These are phyloP conservation scores for Sinella curviseta DNA, from an alignment of 1,140 invertebrate species.

Conservation along the genomic window DNA sequence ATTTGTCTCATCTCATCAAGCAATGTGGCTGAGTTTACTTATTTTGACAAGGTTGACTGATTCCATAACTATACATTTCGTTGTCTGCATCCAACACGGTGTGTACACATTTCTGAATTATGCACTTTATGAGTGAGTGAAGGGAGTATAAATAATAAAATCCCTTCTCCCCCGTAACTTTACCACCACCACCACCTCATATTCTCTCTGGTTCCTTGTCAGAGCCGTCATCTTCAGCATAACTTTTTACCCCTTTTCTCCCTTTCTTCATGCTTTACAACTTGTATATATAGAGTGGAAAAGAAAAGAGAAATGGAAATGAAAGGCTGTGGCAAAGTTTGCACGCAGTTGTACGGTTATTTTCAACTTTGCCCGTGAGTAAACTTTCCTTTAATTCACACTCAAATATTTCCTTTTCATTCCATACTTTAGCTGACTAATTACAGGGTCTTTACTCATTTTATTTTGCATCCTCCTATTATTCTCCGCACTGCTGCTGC, in stretches of 20 bases:
- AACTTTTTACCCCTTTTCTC: conserved; percentile 12
- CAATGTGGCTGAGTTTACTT: background rate
- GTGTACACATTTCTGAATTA: background rate
- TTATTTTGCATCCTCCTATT: too few relatives aligned
- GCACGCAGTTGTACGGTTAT: conserved; percentile 18
- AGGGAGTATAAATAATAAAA: conserved; percentile 10
- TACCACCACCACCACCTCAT: background rate
- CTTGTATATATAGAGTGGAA: background rate
- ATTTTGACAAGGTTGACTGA: conserved; percentile 26
- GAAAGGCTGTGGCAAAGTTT: conserved; percentile 10
- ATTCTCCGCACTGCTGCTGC: too few relatives aligned
- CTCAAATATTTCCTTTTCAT: background rate
- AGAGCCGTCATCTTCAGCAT: conserved; percentile 3
- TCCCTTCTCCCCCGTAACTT: background rate
- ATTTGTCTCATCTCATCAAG: conserved; percentile 24
- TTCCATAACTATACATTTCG: conserved; percentile 9
- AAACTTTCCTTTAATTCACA: background rate
- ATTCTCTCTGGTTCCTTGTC: background rate
- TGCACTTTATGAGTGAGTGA: conserved; percentile 3
- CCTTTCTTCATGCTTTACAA: conserved; percentile 11
- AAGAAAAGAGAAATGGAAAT: too few relatives aligned
- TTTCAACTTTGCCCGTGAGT: too few relatives aligned
- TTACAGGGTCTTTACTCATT: conserved; percentile 7
- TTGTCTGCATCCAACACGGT: background rate
- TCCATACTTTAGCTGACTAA: background rate